Conservation (phyloP, 2,797 vertebrate species). For the Enoplosus armatus region DNA sequence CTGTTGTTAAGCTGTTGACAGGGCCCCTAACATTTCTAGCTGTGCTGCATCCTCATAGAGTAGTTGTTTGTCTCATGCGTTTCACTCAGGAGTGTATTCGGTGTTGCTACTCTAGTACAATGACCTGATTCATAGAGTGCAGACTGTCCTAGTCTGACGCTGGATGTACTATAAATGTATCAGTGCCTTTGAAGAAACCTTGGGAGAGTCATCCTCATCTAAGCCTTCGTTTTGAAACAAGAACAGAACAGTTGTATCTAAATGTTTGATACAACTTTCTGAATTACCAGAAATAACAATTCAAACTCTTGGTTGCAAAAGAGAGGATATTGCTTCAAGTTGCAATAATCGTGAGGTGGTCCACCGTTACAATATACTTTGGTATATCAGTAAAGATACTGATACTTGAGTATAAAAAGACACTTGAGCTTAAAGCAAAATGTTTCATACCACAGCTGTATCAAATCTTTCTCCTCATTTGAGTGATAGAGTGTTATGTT, state of each 20-base stretch:
- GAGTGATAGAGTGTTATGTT: not conserved
- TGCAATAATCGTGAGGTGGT: not conserved
- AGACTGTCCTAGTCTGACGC: not conserved
- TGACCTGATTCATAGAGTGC: not conserved
- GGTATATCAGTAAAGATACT: not conserved
- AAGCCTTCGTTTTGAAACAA: not conserved
- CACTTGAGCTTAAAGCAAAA: not conserved
- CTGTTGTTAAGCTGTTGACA: not conserved
- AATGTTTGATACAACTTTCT: not conserved
- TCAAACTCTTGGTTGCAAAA: not conserved
- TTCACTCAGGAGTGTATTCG: not conserved
- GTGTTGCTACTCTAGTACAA: not conserved
- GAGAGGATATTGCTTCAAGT: not conserved
- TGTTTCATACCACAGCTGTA: not conserved
- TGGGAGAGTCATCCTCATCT: not conserved
- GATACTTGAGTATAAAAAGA: not conserved
- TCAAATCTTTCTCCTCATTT: constrained; percentile 1
- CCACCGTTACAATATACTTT: not conserved
- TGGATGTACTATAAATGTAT: not conserved
- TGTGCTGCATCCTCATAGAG: not conserved
- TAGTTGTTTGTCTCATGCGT: not conserved
- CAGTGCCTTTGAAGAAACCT: not conserved
- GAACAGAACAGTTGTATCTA: not conserved
- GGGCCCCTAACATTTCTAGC: no score
- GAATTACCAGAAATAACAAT: not conserved